Percentiles rank a stretch among this genome's conserved stretches.
Conservation (phyloP, 2,113 vertebrate species). For the Origma solitaria region DNA sequence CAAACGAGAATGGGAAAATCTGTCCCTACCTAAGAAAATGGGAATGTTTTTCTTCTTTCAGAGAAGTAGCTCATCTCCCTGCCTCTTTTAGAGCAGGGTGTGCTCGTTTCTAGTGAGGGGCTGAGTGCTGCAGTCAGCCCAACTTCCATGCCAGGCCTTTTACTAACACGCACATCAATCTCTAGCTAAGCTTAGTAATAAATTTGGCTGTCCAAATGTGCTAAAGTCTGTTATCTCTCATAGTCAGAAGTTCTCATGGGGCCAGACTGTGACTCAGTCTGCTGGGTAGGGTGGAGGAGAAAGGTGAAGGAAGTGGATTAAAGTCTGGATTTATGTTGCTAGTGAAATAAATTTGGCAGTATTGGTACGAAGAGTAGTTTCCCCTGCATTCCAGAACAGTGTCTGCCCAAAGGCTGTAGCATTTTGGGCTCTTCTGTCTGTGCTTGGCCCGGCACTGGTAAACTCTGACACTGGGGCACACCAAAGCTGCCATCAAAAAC, state of each 20-base stretch:
- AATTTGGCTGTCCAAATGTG: constrained; percentile 1
- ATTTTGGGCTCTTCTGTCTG: not conserved
- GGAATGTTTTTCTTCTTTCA: not conserved
- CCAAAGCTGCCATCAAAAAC: not conserved
- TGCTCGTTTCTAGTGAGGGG: not conserved
- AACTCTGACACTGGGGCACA: not conserved
- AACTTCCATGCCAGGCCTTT: not conserved
- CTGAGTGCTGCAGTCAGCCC: not conserved
- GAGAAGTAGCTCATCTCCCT: not conserved
- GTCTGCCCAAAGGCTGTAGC: not conserved
- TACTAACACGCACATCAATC: constrained; percentile 1
- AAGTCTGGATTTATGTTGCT: constrained; percentile 27
- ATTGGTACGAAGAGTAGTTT: not conserved
- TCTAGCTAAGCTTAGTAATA: constrained; percentile 1
- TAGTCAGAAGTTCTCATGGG: constrained; percentile 23
- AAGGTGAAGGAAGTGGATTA: constrained; percentile 50
- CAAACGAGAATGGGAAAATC: not conserved
- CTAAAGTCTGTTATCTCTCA: constrained; percentile 38
- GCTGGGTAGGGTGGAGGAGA: constrained; percentile 39
- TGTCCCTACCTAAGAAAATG: not conserved
- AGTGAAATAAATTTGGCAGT: constrained; percentile 22
- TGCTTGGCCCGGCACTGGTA: not conserved
- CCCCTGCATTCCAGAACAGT: not conserved
- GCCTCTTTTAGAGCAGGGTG: not conserved
- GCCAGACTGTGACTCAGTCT: constrained; percentile 37